A percentile compares a stretch with the other conserved stretches of the same genome.
Conservation (phyloP, 1,140 invertebrate genomes). For the Macrobrachium rosenbergii region DNA sequence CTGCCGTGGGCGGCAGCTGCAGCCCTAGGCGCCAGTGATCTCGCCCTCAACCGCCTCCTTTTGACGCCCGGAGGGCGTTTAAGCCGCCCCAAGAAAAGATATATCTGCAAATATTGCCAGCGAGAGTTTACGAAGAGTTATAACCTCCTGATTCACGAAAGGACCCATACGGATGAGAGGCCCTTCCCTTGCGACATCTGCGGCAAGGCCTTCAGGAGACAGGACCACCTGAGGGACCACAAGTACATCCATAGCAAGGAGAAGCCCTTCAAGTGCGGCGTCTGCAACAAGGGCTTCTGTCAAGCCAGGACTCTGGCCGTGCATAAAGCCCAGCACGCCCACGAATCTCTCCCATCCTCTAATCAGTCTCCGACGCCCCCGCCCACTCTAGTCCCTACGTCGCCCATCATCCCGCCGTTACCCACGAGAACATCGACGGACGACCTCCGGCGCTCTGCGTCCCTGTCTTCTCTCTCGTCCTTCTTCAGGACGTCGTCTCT, state of each 20-base stretch:
- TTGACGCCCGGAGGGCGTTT: conserved; percentile 48
- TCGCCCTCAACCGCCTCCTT: conserved; percentile 53
- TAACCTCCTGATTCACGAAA: conserved; percentile 96
- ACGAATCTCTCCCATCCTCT: conserved; percentile 23
- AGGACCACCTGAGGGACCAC: conserved; percentile 96
- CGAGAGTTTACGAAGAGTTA: conserved; percentile 99
- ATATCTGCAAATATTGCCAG: conserved; percentile 97
- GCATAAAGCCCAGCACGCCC: conserved; percentile 70
- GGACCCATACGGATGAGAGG: conserved; percentile 97
- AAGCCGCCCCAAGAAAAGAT: conserved; percentile 80
- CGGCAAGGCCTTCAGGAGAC: conserved; percentile 97
- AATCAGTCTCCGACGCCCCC: neutral
- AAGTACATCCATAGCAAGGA: conserved; percentile 98
- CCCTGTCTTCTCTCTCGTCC: neutral
- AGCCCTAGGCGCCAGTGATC: conserved; percentile 42
- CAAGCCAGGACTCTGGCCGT: conserved; percentile 76
- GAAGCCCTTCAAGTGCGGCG: conserved; percentile 95
- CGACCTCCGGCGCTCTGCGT: neutral
- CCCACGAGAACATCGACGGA: neutral
- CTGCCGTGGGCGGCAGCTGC: conserved; percentile 39
- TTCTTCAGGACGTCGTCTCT: neutral
- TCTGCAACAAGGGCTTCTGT: conserved; percentile 97
- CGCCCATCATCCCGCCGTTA: conserved; percentile 16
- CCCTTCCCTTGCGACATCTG: conserved; percentile 99
- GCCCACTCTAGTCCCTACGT: conserved; percentile 6